Percentiles rank a stretch among this genome's conserved stretches.
Evolutionary conservation across 1,140 invertebrate species (phyloP).

Genomic region (Drosophila varians): DNA sequence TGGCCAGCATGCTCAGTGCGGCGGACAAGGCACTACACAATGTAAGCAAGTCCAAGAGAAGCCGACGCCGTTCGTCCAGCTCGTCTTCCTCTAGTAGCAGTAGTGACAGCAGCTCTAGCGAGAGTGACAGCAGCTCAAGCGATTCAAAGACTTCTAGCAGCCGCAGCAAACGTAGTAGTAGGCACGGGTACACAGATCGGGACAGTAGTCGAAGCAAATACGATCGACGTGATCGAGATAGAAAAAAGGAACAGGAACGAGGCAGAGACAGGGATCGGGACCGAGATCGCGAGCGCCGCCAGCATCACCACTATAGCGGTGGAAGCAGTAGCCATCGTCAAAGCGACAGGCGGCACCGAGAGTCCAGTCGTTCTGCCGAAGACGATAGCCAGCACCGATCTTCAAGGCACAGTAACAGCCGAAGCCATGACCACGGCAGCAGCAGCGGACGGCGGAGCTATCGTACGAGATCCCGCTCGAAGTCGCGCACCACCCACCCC

Average conservation of each 20-base stretch:
- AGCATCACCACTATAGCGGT: constrained; percentile 11
- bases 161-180: constrained; percentile 30
- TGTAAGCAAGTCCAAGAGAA: constrained; percentile 51
- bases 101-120: constrained; percentile 37
- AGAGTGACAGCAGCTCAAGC: constrained; percentile 31
- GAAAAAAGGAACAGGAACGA: constrained; percentile 19
- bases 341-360: constrained; percentile 10
- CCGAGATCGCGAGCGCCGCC: constrained; percentile 22
- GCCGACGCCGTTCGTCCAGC: constrained; percentile 40
- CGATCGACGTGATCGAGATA: constrained; percentile 34
- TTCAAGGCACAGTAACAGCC: constrained; percentile 40
- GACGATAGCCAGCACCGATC: constrained; percentile 42
- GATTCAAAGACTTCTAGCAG: constrained; percentile 49
- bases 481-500: constrained; percentile 62
- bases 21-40: constrained; percentile 67
- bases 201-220: constrained; percentile 32
- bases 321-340: constrained; percentile 18
- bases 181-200: constrained; percentile 20
- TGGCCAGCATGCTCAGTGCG: constrained; percentile 58
- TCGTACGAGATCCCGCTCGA: constrained; percentile 60
- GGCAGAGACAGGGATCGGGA: constrained; percentile 6
- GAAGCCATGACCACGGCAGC: constrained; percentile 49
- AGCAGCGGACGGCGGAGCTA: constrained; percentile 36
- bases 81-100: constrained; percentile 59
- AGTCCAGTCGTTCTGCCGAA: constrained; percentile 55